Evolutionary conservation across 2,888 invertebrate species (phyloP), one percentile per base, ranked within the genome.

Genomic region (Micoletzkya japonica): DNA sequence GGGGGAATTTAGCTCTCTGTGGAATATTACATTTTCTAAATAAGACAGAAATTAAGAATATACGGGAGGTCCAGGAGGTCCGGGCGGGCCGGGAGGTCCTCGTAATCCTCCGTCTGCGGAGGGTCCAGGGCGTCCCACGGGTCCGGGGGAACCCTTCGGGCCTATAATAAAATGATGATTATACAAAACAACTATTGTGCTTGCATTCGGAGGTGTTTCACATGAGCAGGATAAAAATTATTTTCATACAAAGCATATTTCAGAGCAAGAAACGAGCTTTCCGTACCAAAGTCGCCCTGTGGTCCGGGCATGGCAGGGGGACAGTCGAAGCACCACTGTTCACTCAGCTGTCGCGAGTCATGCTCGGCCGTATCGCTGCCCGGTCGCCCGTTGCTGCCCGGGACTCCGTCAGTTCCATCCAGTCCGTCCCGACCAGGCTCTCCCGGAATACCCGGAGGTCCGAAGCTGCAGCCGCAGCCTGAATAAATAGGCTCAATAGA

Each of bases 391-490:
- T 76, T 75, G 10, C 69, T 34, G 34, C 76, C 76, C 2, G 71
- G 75, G 26, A 50, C n/a, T 44, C 76, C 76, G 32, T 76, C 76
- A 0, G 32, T 52, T 36, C 76, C 76, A 63, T 76, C 76, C 44
- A 17, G 24, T n/a, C 74, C 74, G 52, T 74, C 73, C 2, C 67
- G 24, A 2, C 74, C 74, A 10, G 71, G 49, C 32, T 44, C 59
- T 52, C 79, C 79, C 3, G 75, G 68, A 39, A 73, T 71, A 61
- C 79, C 79, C 1, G 79, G 79, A 24, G 77, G 70, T 26, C 80
- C 80, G 30, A 78, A 73, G 4, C 77, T 76, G 68, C 80, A 80
- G 7, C 80, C 80, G 49, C 80, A 80, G 52, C 80, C 80, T 80
- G 39, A 59, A 24, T 20, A 17, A 17, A 20, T 56, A 24, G 10